Base-by-base conservation (phyloP, 2,888 invertebrate genomes). In the Eucera pruinosa region DNA sequence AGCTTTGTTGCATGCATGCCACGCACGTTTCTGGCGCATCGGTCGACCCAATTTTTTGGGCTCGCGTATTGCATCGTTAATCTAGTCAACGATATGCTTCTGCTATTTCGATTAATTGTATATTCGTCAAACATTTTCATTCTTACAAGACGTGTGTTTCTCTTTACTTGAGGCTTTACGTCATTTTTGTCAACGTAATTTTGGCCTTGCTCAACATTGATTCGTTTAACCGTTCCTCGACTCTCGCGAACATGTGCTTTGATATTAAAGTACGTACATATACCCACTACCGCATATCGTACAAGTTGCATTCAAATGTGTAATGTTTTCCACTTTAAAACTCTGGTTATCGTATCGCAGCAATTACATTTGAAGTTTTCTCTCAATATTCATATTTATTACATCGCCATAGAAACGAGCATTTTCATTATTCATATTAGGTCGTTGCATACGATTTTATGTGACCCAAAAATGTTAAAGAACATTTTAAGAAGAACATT, bases 1-100 rank as follows among this genome's bases (percentile, higher is more conserved):
- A 41, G 41, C 41, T 52, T 41, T 55, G 68, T 79, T 65, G 67
- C 75, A 65, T 39, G 65, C 54, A 61, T 67, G 50, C 45, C 7
- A 15, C 60, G 62, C 76, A 58, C 64, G 72, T 66, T 77, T 80
- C 48, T 47, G 61, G 50, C 65, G 70, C 65, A 76, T 70, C 48
- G 52, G 57, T 15, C 81, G 81, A 83, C 81, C 83, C 66, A 79
- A 71, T 81, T 82, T 74, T 58, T 20, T 15, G 30, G 36, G 27
- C 30, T 45, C 67, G 64, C 57, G 52, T 66, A 41, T 45, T 47
- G 54, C 54, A 39, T 25, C 45, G 43, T 9, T n/a, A n/a, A n/a
- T n/a, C n/a, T n/a, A n/a, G n/a, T n/a, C n/a, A n/a, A n/a, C n/a
- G n/a, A n/a, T n/a, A n/a, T n/a, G n/a, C n/a, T n/a, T n/a, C n/a